Base-by-base conservation (phyloP, 2,113 vertebrate genomes). In the Oxyura jamaicensis region DNA sequence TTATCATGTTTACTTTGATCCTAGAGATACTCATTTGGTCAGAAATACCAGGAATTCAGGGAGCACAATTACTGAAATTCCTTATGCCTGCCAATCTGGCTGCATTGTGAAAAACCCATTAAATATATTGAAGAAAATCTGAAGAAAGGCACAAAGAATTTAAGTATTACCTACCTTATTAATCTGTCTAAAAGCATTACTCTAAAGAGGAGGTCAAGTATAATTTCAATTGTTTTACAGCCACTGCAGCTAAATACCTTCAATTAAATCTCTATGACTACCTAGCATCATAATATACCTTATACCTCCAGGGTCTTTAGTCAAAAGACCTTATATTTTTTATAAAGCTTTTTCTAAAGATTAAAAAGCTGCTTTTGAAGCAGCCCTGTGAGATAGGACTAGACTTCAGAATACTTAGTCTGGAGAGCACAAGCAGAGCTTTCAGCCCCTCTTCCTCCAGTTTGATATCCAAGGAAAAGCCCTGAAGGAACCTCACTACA, bases 181-280 rank as follows among this genome's bases (percentile, higher is more conserved):
- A 85, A 71, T 91, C 44, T 82, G 23, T 63, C 71, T 84, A 77
- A 88, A 90, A 67, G 63, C 46, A 80, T 88, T 88, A 26, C 46
- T 93, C 48, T 55, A 90, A 91, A 94, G 82, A 90, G 52, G 5
- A 72, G 52, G 46, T 90, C 13, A 55, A 71, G 55, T 81, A 83
- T 83, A 85, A 88, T 93, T 96, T 91, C 59, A 60, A 71, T 85
- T 90, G 42, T 86, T 95, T 84, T 90, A 78, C 75, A 86, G 44
- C 13, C 39, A 50, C 71, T 77, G 28, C 7, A 83, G 59, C 83
- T 89, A 86, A 95, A 88, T 69, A 69, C 4, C 39, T 88, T 82
- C 83, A 91, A 73, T 88, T 94, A 93, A 88, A 86, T 68, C 31
- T 94, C 77, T 79, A 3, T 77, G 76, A 65, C 73, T 88, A 74